Evolutionary conservation across 1,140 invertebrate species (phyloP).

Genomic region (Eupristina koningsbergeri): DNA sequence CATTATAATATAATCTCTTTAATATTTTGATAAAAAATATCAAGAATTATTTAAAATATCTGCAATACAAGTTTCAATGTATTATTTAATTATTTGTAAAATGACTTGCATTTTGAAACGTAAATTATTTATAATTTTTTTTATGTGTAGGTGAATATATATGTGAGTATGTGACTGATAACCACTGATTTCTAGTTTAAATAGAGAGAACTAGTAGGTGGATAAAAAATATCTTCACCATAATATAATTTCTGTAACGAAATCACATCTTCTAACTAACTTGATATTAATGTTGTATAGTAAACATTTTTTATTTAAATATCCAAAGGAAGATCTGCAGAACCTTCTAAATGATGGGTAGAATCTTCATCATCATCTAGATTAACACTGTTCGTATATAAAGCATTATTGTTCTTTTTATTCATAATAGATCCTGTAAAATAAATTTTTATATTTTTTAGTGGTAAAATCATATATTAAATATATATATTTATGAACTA

Average conservation of each 20-base stretch:
- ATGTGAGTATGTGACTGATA: background rate
- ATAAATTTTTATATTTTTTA: background rate
- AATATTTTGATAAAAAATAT: too few relatives aligned
- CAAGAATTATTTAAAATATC: too few relatives aligned
- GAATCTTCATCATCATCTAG: slow-evolving; percentile 79
- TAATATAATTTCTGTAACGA: background rate
- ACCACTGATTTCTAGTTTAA: background rate
- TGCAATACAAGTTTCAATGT: too few relatives aligned
- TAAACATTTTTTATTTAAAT: slow-evolving; percentile 75
- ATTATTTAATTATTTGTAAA: too few relatives aligned
- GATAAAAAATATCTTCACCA: background rate
- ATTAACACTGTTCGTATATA: slow-evolving; percentile 71
- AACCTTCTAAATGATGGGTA: slow-evolving; percentile 82
- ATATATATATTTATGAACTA: too few relatives aligned
- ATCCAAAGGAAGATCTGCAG: slow-evolving; percentile 84
- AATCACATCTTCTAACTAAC: background rate
- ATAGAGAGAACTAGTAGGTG: slow-evolving; percentile 42
- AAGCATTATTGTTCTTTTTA: slow-evolving; percentile 71
- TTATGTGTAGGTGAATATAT: background rate
- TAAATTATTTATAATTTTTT: background rate
- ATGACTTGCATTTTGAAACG: too few relatives aligned
- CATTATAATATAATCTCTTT: too few relatives aligned
- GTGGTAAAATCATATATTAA: too few relatives aligned
- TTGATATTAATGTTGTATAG: background rate
- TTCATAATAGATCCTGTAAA: slow-evolving; percentile 76